Evolutionary conservation across 2,113 vertebrate species (phyloP).

Genomic region (Anguilla rostrata): DNA sequence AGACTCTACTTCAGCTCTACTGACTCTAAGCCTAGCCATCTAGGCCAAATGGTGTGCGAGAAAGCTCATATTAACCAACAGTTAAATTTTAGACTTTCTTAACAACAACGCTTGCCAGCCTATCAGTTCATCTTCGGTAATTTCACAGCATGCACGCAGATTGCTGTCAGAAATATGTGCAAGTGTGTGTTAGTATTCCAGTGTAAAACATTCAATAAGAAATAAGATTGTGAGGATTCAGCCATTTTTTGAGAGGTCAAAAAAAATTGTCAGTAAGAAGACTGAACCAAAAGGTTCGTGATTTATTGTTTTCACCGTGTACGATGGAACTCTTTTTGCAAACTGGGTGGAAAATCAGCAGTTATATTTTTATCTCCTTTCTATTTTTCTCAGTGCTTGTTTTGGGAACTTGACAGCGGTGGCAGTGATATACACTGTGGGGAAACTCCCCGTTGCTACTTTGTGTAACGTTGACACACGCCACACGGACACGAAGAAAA

Average conservation of each 20-base stretch:
- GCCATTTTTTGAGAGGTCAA: background rate
- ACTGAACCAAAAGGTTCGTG: background rate
- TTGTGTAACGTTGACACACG: conserved; percentile 57
- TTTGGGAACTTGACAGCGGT: conserved; percentile 64
- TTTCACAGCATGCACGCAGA: background rate
- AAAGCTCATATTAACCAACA: background rate
- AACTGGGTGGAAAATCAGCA: conserved; percentile 47
- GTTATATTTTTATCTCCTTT: conserved; percentile 52
- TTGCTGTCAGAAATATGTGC: background rate
- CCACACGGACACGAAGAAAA: conserved; percentile 47
- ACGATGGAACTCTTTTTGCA: conserved; percentile 17
- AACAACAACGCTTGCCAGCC: background rate
- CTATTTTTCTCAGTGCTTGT: conserved; percentile 56
- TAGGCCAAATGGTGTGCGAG: background rate
- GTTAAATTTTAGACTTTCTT: background rate
- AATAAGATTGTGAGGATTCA: background rate
- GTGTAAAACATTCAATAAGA: background rate
- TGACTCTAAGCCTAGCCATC: background rate
- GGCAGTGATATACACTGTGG: conserved; percentile 40
- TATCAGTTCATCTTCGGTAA: background rate
- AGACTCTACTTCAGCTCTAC: too few relatives aligned
- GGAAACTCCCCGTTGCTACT: conserved; percentile 67
- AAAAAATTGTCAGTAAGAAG: background rate
- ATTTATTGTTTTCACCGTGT: conserved; percentile 17
- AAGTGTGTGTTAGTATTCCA: background rate